Base-by-base conservation (phyloP, 1,140 invertebrate species). In the Leptopilina boulardi region DNA sequence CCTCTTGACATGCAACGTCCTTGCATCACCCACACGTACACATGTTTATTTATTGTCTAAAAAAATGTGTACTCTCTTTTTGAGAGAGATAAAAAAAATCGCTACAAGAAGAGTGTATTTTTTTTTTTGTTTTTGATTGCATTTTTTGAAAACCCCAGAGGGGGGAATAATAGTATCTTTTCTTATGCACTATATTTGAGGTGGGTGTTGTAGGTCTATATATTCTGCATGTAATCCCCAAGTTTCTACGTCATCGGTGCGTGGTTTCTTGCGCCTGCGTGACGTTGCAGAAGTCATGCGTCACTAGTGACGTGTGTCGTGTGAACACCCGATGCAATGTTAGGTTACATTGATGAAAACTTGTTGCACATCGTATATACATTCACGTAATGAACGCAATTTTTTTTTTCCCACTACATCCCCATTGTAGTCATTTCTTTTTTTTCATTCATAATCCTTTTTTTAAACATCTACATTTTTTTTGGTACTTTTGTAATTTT, bases 231-330 rank as follows among this genome's bases (percentile, higher is more conserved):
- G 56, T 30, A 66, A 30, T 30, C 10, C 19, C 56, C 5, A n/a
- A n/a, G 47, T 66, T 10, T 38, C 56, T 79, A 79, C 82, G 82
- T 84, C 83, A 82, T 70, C 51, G 79, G n/a, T 72, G 77, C 79
- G 83, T 81, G 75, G 75, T n/a, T n/a, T 74, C 70, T 76, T 79
- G 80, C 80, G 83, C 84, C 76, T 83, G 80, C 77, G 84, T 89
- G 88, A 89, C 87, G 86, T 88, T 81, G 77, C 85, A 84, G 84
- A 88, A 84, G 80, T 84, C 79, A 84, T 87, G 86, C 88, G 88
- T 89, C 87, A 89, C 84, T 78, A 81, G 80, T 89, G 87, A 89
- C 87, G 88, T 87, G 86, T 86, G 77, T n/a, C n/a, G n/a, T n/a
- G n/a, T n/a, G 82, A 73, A 79, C 80, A 51, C 47, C 47, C 47